phyloP scores from a whole-genome alignment of 2,113 vertebrate genomes.

The Forbesichthys papilliferus region DNA sequence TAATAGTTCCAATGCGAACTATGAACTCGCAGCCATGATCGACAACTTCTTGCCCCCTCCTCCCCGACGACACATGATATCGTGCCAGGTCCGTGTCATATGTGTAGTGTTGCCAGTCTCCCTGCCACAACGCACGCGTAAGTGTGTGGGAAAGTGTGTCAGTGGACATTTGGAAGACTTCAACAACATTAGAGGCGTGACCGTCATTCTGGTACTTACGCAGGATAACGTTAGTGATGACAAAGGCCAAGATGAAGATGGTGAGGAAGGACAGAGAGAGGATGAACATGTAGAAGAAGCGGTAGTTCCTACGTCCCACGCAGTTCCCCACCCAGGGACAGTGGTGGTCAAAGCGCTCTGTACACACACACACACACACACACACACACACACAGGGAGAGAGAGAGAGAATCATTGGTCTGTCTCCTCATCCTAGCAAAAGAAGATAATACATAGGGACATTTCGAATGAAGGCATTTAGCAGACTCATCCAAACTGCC shows the following conservation, averaged over 20 bases:
- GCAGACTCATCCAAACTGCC: too few species aligned
- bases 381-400: not conserved
- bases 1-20: too few species aligned
- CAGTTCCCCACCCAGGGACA: slow-evolving; percentile 99
- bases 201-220: slow-evolving; percentile 81
- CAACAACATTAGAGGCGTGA: too few species aligned
- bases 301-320: slow-evolving; percentile 99
- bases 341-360: slow-evolving; percentile 99
- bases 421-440: not conserved
- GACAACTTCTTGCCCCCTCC: too few species aligned
- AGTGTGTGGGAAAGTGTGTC: slow-evolving; percentile 3
- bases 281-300: slow-evolving; percentile 99
- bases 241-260: slow-evolving; percentile 98
- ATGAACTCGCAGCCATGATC: too few species aligned
- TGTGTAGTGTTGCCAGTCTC: too few species aligned
- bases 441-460: not conserved
- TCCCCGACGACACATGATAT: too few species aligned
- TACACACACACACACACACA: slow-evolving; percentile 32
- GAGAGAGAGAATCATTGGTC: not conserved
- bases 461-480: not conserved
- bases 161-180: not conserved
- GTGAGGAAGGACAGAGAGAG: slow-evolving; percentile 99
- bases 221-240: slow-evolving; percentile 96
- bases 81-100: too few species aligned
- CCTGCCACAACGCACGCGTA: too few species aligned